Evolutionary conservation across 2,888 invertebrate species (phyloP), one percentile per base, ranked within the genome.

Genomic region (Eumerus sabulonum): DNA sequence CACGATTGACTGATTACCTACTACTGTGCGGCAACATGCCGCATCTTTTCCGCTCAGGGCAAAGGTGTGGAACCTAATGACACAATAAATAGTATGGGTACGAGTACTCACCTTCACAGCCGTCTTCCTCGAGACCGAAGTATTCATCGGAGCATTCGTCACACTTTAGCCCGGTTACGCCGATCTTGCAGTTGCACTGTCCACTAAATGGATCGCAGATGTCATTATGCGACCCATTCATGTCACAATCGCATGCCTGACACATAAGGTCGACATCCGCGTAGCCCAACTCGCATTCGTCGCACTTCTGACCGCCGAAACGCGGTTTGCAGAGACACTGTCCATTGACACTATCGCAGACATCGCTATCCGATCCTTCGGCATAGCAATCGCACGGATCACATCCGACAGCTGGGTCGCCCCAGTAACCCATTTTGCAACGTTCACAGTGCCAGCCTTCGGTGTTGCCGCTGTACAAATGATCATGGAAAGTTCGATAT

Each of bases 251-350:
- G 88, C 98, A 98, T 38, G 92, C 89, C 1, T 92, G 91, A 86
- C 98, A 98, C 27, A 95, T 94, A 4, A 93, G 92, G 5, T 93
- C 92, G 44, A 96, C 91, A 84, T 96, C 93, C 84, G 94, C 93
- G 85, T 91, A 93, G 17, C 95, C 89, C 7, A 91, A 90, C 64
- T 91, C 91, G 85, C 95, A 95, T 56, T 86, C 85, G 83, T 93
- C 91, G 83, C 96, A 97, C 44, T 93, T 92, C 76, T 93, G 91
- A 0, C 94, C 95, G 0, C 91, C 89, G 89, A 93, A 96, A 83
- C 93, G 92, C 16, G 91, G 91, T 48, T 92, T 91, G 86, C 96
- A 97, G 18, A 91, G 89, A 88, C 96, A 97, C 85, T 93, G 93
- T 0, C 96, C 96, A 11, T 91, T 91, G 68, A 91, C 90, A 79